These are phyloP conservation scores for Coreius guichenoti DNA, from an alignment of 2,797 vertebrate species.

Conservation along the genomic window DNA sequence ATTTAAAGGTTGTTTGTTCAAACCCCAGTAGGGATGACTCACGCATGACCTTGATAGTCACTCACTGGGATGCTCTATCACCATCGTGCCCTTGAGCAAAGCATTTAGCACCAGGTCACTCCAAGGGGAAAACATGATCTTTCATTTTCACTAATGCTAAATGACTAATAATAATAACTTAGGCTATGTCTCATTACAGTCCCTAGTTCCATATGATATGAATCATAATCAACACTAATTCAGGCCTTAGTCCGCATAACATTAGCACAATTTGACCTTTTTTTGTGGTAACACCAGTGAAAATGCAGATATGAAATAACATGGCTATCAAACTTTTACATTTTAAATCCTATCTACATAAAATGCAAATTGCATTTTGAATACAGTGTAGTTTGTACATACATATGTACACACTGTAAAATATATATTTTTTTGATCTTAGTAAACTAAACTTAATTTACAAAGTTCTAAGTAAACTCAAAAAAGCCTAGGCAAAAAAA, in stretches of 20 bases:
- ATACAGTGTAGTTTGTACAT: not conserved
- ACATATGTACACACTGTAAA: not conserved
- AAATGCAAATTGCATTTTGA: not conserved
- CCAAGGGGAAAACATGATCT: not conserved
- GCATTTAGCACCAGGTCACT: slow-evolving; percentile 9
- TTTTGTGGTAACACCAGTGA: not conserved
- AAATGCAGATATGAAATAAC: slow-evolving; percentile 3
- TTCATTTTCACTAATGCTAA: slow-evolving; percentile 3
- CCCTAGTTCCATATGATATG: not conserved
- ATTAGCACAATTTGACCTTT: not conserved
- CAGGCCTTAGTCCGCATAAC: not conserved
- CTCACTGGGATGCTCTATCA: not conserved
- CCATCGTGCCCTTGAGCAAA: not conserved
- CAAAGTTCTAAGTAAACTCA: no score
- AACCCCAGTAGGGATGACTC: not conserved
- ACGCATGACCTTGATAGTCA: slow-evolving; percentile 6
- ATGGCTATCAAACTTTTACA: not conserved
- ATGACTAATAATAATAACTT: slow-evolving; percentile 12
- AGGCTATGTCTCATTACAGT: not conserved
- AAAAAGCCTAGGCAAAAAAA: no score
- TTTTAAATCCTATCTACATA: not conserved
- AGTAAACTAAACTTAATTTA: no score
- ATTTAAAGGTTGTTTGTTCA: not conserved
- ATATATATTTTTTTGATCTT: no score
- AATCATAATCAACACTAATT: not conserved